phyloP scores from a whole-genome alignment of 2,888 invertebrate species.

The Ormyrus labotus region DNA sequence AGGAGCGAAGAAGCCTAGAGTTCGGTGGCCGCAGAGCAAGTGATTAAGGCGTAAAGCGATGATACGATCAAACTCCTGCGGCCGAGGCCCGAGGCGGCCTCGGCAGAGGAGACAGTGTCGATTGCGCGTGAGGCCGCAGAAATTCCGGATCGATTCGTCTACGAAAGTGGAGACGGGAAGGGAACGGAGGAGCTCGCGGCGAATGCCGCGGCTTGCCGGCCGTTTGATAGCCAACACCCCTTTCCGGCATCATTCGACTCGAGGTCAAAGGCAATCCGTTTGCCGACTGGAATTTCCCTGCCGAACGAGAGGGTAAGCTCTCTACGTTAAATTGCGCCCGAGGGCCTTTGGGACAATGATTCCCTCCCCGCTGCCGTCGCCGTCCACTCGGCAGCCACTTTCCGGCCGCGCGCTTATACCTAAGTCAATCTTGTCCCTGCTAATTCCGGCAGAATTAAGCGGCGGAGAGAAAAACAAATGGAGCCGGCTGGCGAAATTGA shows the following conservation, averaged over 20 bases:
- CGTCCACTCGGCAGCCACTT: conserved; percentile 44
- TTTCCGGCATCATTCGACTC: conserved; percentile 58
- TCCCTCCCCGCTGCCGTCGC: conserved; percentile 10
- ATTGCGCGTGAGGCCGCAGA: conserved; percentile 66
- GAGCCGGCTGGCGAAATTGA: conserved; percentile 67
- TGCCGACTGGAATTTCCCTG: conserved; percentile 66
- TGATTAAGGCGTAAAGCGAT: conserved; percentile 45
- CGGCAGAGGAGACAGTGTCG: conserved; percentile 41
- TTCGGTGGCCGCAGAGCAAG: not conserved
- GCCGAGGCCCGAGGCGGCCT: conserved; percentile 37
- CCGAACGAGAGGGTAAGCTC: conserved; percentile 54
- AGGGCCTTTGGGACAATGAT: conserved; percentile 59
- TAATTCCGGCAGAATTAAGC: conserved; percentile 39
- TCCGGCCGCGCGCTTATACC: conserved; percentile 39
- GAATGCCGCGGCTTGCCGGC: conserved; percentile 67
- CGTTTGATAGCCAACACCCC: conserved; percentile 72
- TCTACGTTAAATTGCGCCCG: conserved; percentile 62
- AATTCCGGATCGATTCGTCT: conserved; percentile 72
- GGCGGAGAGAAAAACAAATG: conserved; percentile 58
- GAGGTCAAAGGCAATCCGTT: conserved; percentile 66
- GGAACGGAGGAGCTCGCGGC: conserved; percentile 52
- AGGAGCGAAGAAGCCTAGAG: too few relatives aligned
- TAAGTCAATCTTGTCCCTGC: conserved; percentile 55
- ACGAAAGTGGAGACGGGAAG: conserved; percentile 55
- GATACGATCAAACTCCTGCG: conserved; percentile 43